Conservation (phyloP, 2,797 vertebrate species). For the Capromys pilorides region DNA sequence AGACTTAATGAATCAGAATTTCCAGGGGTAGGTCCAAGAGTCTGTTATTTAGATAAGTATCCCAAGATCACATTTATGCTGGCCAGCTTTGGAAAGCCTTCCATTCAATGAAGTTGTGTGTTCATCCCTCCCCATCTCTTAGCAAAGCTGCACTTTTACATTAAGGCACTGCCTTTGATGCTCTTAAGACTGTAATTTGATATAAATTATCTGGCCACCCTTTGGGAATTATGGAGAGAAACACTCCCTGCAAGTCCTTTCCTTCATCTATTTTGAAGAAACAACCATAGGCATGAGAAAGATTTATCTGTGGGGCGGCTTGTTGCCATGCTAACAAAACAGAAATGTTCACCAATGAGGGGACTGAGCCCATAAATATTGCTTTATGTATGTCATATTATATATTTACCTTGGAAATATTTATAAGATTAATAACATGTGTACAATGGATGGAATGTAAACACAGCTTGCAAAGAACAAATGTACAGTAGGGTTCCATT, state of each 20-base stretch:
- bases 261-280: slow-evolving; percentile 7
- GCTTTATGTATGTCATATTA: background rate
- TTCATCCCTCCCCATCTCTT: background rate
- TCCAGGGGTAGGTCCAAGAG: slow-evolving; percentile 46
- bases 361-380: background rate
- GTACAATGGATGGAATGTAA: background rate
- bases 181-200: background rate
- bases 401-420: slow-evolving; percentile 25
- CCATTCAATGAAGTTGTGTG: background rate
- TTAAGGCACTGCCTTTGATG: background rate
- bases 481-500: background rate
- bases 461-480: background rate
- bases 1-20: slow-evolving; percentile 53
- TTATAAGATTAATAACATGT: background rate
- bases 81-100: background rate
- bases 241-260: background rate
- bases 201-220: background rate
- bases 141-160: background rate
- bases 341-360: background rate
- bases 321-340: background rate
- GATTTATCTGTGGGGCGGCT: background rate
- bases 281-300: background rate
- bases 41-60: slow-evolving; percentile 12
- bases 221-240: background rate
- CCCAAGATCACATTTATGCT: background rate